Evolutionary conservation across 2,113 vertebrate genomes (phyloP).

Genomic region (Coreoperca whiteheadi): DNA sequence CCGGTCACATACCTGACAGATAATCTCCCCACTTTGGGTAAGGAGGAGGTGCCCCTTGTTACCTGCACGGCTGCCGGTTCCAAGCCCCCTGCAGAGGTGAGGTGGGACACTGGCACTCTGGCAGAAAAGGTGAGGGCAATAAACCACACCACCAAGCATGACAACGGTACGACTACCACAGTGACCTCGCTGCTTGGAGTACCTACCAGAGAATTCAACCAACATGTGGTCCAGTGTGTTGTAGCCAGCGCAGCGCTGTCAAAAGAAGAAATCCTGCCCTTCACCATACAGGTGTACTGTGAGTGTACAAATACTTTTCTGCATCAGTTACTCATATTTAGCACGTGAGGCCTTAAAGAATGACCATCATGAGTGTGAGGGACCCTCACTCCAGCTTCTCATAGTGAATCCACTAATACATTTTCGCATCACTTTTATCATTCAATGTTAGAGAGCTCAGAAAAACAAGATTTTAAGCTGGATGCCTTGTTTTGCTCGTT

Average conservation of each 20-base stretch:
- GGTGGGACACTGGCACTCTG: slow-evolving; percentile 44
- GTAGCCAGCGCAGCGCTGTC: slow-evolving; percentile 22
- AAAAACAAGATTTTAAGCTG: too few relatives aligned
- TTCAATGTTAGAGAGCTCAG: too few relatives aligned
- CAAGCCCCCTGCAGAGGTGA: slow-evolving; percentile 61
- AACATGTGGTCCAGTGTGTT: slow-evolving; percentile 55
- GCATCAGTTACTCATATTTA: neutral
- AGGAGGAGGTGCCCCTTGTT: slow-evolving; percentile 33
- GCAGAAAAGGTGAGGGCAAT: neutral
- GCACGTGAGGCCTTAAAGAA: too few relatives aligned
- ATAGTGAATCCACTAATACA: too few relatives aligned
- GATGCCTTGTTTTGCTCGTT: too few relatives aligned
- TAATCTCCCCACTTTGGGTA: neutral
- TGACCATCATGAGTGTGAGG: too few relatives aligned
- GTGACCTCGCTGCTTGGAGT: slow-evolving; percentile 51
- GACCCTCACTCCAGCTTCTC: too few relatives aligned
- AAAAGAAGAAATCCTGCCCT: neutral
- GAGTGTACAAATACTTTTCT: slow-evolving; percentile 19
- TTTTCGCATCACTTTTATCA: too few relatives aligned
- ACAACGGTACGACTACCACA: slow-evolving; percentile 57
- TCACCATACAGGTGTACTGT: slow-evolving; percentile 69
- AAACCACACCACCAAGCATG: neutral
- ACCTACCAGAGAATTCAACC: slow-evolving; percentile 47
- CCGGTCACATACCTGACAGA: slow-evolving; percentile 25
- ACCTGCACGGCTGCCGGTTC: slow-evolving; percentile 64